Conservation (phyloP, 2,888 invertebrate genomes). For the Lymantria monacha region DNA sequence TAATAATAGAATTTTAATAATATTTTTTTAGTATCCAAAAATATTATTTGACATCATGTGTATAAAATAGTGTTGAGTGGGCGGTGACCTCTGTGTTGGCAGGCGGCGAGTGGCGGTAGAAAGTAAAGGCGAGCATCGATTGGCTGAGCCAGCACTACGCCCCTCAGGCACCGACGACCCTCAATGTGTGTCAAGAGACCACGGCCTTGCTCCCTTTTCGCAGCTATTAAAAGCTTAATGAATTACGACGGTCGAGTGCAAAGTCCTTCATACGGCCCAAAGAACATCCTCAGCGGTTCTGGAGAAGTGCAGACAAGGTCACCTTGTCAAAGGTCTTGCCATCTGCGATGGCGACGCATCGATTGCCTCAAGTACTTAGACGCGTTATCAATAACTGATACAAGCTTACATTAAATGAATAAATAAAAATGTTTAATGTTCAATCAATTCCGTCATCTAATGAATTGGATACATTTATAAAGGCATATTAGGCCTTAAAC, state of each 20-base stretch:
- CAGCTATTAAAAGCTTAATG: slow-evolving; percentile 78
- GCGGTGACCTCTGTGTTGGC: slow-evolving; percentile 56
- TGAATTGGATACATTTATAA: slow-evolving; percentile 3
- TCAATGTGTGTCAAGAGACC: slow-evolving; percentile 73
- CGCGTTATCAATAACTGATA: slow-evolving; percentile 14
- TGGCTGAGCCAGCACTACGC: slow-evolving; percentile 73
- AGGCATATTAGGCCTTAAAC: not conserved
- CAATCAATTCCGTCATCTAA: slow-evolving; percentile 3
- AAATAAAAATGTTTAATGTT: slow-evolving; percentile 1
- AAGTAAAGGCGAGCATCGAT: slow-evolving; percentile 66
- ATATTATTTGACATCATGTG: not conserved
- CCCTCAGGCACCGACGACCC: slow-evolving; percentile 60
- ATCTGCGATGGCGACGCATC: slow-evolving; percentile 11
- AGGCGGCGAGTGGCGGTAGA: slow-evolving; percentile 47
- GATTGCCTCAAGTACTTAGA: slow-evolving; percentile 4
- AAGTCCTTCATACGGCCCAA: slow-evolving; percentile 52
- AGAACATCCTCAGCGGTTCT: slow-evolving; percentile 37
- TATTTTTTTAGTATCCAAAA: no score
- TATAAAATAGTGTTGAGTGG: slow-evolving; percentile 42
- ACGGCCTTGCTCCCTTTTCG: slow-evolving; percentile 77
- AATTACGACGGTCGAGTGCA: slow-evolving; percentile 65
- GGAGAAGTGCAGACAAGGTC: slow-evolving; percentile 32
- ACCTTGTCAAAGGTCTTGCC: slow-evolving; percentile 13
- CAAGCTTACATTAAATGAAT: slow-evolving; percentile 6
- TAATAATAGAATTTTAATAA: no score